Evolutionary conservation across 2,797 vertebrate species (phyloP).

Genomic region (Neosilurus hyrtlii): DNA sequence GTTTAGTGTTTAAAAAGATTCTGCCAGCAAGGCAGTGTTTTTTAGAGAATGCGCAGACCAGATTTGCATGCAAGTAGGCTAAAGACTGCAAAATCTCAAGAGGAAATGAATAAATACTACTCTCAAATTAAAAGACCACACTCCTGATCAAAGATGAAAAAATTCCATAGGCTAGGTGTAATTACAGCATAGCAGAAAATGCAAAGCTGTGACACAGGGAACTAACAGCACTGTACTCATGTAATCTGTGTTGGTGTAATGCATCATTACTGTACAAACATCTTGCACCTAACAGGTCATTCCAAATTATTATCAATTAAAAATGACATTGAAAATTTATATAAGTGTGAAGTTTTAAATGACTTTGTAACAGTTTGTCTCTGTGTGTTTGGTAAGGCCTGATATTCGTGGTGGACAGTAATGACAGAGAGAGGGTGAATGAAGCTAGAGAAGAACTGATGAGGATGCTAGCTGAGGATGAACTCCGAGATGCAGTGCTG

Average conservation of each 20-base stretch:
- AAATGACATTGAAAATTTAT: background rate
- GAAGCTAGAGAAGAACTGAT: constrained; percentile 95
- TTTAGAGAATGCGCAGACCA: too few relatives aligned
- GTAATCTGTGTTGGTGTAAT: background rate
- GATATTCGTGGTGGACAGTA: constrained; percentile 98
- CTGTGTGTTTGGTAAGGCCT: constrained; percentile 72
- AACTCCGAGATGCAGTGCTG: constrained; percentile 91
- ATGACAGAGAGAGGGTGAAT: constrained; percentile 91
- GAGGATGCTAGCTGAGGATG: constrained; percentile 96
- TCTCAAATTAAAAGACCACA: too few relatives aligned
- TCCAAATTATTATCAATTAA: background rate
- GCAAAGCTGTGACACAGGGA: background rate
- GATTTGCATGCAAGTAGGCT: too few relatives aligned
- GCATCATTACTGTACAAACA: background rate
- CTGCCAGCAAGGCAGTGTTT: too few relatives aligned
- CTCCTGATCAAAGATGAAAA: too few relatives aligned
- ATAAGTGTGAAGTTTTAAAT: background rate
- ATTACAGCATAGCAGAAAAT: constrained; percentile 10
- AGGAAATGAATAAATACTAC: too few relatives aligned
- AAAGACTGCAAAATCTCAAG: too few relatives aligned
- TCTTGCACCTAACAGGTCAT: background rate
- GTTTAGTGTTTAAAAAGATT: too few relatives aligned
- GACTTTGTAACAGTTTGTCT: background rate
- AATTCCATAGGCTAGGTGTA: background rate
- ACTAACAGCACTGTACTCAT: background rate